Conservation (phyloP, 1,140 invertebrate species). For the Ceratoteleas bidentatus region DNA sequence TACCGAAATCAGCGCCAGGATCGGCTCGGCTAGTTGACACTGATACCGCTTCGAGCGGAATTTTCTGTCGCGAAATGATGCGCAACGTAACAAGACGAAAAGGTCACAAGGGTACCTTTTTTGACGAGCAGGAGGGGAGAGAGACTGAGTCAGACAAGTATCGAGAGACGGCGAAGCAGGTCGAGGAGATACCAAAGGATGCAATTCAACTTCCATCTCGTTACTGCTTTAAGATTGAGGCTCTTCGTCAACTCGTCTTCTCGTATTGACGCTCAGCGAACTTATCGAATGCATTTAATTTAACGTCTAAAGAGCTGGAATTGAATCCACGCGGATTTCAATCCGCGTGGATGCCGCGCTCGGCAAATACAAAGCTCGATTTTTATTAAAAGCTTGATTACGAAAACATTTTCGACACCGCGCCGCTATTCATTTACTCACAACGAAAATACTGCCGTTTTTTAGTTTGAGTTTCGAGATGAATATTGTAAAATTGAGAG, state of each 20-base stretch:
- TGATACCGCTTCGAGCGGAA: conserved; percentile 8
- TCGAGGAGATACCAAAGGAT: conserved; percentile 55
- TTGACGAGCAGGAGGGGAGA: not conserved
- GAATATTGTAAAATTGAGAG: too few relatives aligned
- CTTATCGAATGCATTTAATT: conserved; percentile 63
- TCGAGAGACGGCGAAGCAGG: conserved; percentile 44
- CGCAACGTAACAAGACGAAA: conserved; percentile 19
- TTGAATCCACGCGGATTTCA: conserved; percentile 61
- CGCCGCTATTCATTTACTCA: conserved; percentile 15
- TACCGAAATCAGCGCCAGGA: conserved; percentile 7
- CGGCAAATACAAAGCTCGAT: conserved; percentile 35
- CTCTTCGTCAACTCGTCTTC: conserved; percentile 64
- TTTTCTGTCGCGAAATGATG: conserved; percentile 14
- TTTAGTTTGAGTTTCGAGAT: not conserved
- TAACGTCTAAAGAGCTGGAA: conserved; percentile 53
- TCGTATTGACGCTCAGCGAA: conserved; percentile 57
- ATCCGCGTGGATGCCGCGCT: conserved; percentile 32
- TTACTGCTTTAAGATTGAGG: conserved; percentile 61
- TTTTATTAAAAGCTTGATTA: conserved; percentile 45
- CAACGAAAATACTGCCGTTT: not conserved
- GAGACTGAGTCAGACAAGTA: conserved; percentile 17
- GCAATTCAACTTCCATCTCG: conserved; percentile 63
- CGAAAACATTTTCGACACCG: conserved; percentile 24
- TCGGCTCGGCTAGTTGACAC: conserved; percentile 7
- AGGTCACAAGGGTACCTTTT: conserved; percentile 3